phyloP scores from a whole-genome alignment of 2,888 invertebrate species.

The Hedya salicella region DNA sequence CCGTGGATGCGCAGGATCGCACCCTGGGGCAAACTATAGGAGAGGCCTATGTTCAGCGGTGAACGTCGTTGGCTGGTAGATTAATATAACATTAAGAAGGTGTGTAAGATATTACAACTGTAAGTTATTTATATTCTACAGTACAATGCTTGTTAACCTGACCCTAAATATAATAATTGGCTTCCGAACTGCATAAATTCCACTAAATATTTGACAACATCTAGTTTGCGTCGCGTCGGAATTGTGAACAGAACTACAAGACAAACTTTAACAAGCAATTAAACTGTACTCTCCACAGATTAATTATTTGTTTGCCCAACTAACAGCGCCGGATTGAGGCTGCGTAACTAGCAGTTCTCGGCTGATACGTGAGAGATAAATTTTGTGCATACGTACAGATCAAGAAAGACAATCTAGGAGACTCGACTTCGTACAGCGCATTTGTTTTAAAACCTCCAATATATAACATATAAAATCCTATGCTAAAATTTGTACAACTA shows the following conservation, averaged over 20 bases:
- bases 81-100: too few relatives aligned
- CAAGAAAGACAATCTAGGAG: too few relatives aligned
- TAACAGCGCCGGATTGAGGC: conserved; percentile 64
- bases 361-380: conserved; percentile 1
- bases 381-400: too few relatives aligned
- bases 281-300: conserved; percentile 74
- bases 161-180: conserved; percentile 8
- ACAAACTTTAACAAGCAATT: conserved; percentile 80
- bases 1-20: too few relatives aligned
- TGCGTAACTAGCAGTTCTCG: conserved; percentile 50
- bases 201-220: conserved; percentile 32
- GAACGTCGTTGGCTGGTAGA: too few relatives aligned
- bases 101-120: too few relatives aligned
- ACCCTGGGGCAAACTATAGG: too few relatives aligned
- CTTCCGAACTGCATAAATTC: conserved; percentile 21
- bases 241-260: conserved; percentile 53
- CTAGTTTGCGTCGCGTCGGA: conserved; percentile 30
- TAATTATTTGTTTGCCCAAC: conserved; percentile 80
- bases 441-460: too few relatives aligned
- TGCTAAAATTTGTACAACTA: too few relatives aligned
- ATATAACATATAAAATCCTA: too few relatives aligned
- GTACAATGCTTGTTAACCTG: not conserved
- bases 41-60: too few relatives aligned
- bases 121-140: not conserved
- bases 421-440: too few relatives aligned